A percentile compares a stretch with the other conserved stretches of the same genome.
These are phyloP conservation scores for Varanus komodoensis DNA, from an alignment of 2,113 vertebrate species.

Conservation along the genomic window DNA sequence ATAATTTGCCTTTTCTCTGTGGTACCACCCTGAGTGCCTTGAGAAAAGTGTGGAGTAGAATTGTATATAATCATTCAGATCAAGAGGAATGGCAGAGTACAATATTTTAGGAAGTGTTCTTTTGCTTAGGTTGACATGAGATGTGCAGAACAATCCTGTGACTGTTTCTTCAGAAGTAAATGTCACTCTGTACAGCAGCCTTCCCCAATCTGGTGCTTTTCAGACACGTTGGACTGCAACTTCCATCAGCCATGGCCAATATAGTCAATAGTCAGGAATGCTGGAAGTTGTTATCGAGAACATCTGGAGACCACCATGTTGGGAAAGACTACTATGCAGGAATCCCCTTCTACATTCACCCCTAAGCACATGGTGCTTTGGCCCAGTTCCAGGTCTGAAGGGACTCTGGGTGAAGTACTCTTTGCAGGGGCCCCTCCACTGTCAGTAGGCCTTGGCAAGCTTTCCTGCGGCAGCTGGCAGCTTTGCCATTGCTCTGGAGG, in stretches of 20 bases:
- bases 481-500: neutral
- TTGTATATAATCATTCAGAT: neutral
- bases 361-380: neutral
- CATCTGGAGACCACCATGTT: neutral
- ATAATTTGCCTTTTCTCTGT: neutral
- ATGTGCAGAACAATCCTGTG: neutral
- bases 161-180: neutral
- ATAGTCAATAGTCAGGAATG: too few species aligned
- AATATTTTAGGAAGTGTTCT: neutral
- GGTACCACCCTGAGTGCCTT: too few species aligned
- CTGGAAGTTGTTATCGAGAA: too few species aligned
- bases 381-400: neutral
- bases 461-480: neutral
- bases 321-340: too few species aligned
- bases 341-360: neutral
- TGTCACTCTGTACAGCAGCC: neutral
- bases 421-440: neutral
- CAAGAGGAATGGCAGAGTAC: neutral
- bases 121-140: neutral
- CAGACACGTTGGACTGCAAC: too few species aligned
- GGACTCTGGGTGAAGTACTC: neutral
- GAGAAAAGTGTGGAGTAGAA: neutral
- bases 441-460: neutral
- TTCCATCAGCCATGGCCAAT: too few species aligned
- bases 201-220: neutral